Evolutionary conservation across 1,140 invertebrate species (phyloP).

Genomic region (Leptonema lineaticorne): DNA sequence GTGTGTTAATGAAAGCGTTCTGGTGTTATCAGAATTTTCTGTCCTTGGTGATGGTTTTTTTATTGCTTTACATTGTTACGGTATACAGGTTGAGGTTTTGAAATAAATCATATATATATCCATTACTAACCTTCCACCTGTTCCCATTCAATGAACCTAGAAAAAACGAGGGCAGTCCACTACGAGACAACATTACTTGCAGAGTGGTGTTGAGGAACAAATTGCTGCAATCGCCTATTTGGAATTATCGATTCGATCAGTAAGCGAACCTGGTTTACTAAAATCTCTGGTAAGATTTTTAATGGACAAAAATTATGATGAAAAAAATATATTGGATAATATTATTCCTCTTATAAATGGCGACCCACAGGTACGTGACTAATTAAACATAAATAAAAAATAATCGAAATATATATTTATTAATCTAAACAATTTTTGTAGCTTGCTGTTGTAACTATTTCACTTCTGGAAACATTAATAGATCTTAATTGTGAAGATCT

Average conservation of each 20-base stretch:
- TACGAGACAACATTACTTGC: constrained; percentile 57
- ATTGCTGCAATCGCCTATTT: constrained; percentile 90
- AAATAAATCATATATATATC: constrained; percentile 23
- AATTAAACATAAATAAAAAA: constrained; percentile 9
- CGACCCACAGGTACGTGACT: constrained; percentile 63
- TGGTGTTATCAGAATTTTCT: too few relatives aligned
- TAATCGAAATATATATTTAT: constrained; percentile 6
- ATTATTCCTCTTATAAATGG: constrained; percentile 74
- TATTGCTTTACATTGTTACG: constrained; percentile 39
- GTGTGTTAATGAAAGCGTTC: too few relatives aligned
- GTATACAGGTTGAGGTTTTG: constrained; percentile 19
- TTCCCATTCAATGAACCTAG: constrained; percentile 36
- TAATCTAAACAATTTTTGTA: constrained; percentile 52
- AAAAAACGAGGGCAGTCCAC: constrained; percentile 44
- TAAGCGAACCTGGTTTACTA: constrained; percentile 82
- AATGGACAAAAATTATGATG: constrained; percentile 82
- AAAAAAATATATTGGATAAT: constrained; percentile 72
- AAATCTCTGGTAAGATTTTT: constrained; percentile 83
- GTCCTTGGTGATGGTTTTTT: constrained; percentile 32
- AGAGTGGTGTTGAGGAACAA: constrained; percentile 82
- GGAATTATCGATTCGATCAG: constrained; percentile 83
- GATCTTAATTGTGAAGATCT: constrained; percentile 95
- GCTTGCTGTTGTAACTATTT: constrained; percentile 87
- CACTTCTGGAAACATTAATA: constrained; percentile 87
- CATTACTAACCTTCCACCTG: constrained; percentile 38